These are phyloP conservation scores for Drosophila putrida DNA, from an alignment of 2,888 invertebrate genomes.

Conservation along the genomic window DNA sequence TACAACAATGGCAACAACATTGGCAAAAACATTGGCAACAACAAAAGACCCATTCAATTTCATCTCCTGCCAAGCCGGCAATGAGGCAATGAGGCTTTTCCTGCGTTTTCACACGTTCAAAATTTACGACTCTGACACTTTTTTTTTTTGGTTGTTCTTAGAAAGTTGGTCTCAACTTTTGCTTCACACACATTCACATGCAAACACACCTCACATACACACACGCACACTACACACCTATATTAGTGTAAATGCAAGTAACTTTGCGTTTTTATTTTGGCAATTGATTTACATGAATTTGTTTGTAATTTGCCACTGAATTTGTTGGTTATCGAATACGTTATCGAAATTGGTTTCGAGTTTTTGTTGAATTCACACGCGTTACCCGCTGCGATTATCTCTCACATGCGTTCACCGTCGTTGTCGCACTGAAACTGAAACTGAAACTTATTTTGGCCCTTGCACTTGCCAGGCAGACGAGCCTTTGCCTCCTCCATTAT, in stretches of 20 bases:
- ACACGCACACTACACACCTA: constrained; percentile 16
- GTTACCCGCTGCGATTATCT: constrained; percentile 37
- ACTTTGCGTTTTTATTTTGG: constrained; percentile 31
- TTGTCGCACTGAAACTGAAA: constrained; percentile 77
- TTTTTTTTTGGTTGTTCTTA: constrained; percentile 38
- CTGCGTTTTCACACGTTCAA: constrained; percentile 78
- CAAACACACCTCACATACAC: constrained; percentile 23
- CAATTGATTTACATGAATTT: constrained; percentile 44
- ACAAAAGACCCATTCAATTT: constrained; percentile 67
- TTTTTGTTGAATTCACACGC: constrained; percentile 18
- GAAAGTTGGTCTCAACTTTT: constrained; percentile 42
- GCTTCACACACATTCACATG: constrained; percentile 32
- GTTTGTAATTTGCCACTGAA: constrained; percentile 23
- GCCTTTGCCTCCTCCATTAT: constrained; percentile 43
- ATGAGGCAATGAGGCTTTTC: constrained; percentile 73
- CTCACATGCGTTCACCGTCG: constrained; percentile 67
- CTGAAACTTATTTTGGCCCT: constrained; percentile 71
- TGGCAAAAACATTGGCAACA: constrained; percentile 46
- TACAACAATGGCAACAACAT: constrained; percentile 50
- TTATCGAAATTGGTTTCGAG: constrained; percentile 29
- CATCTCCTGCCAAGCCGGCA: constrained; percentile 64
- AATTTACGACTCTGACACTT: constrained; percentile 70
- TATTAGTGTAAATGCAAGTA: constrained; percentile 26
- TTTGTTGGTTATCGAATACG: constrained; percentile 25
- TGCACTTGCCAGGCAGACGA: constrained; percentile 57